Evolutionary conservation across 2,113 vertebrate genomes (phyloP).

Genomic region (Seriola dumerili): DNA sequence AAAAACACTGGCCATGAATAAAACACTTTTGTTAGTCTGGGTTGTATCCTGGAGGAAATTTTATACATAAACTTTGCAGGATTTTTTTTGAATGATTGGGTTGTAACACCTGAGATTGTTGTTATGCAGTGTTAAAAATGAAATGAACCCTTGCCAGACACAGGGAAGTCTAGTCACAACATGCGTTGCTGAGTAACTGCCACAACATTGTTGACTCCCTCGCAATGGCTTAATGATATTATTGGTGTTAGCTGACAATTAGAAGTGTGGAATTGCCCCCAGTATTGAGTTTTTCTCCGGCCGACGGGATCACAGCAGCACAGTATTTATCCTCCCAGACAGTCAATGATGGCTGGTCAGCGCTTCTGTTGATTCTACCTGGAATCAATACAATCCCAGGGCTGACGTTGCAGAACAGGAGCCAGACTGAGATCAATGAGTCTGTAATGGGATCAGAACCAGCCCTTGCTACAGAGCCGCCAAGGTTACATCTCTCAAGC

Average conservation of each 20-base stretch:
- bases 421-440: conserved; percentile 64
- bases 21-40: not conserved
- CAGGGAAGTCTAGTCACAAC: not conserved
- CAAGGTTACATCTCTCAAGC: conserved; percentile 50
- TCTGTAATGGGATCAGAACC: conserved; percentile 70
- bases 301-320: conserved; percentile 11
- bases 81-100: not conserved
- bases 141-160: conserved; percentile 36
- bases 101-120: not conserved
- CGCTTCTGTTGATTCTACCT: conserved; percentile 66
- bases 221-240: conserved; percentile 27
- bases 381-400: conserved; percentile 61
- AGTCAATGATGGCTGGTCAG: conserved; percentile 57
- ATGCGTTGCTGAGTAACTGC: not conserved
- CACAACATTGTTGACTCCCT: not conserved
- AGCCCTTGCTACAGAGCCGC: conserved; percentile 18
- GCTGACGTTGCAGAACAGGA: conserved; percentile 70
- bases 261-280: conserved; percentile 28
- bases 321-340: conserved; percentile 56
- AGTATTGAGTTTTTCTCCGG: conserved; percentile 53
- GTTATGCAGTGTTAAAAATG: not conserved
- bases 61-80: not conserved
- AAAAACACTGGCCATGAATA: not conserved
- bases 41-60: not conserved
- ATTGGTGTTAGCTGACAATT: conserved; percentile 51